Percentiles rank a stretch among this genome's conserved stretches.
phyloP scores from a whole-genome alignment of 2,797 vertebrate species.

The Darevskia nairensis region DNA sequence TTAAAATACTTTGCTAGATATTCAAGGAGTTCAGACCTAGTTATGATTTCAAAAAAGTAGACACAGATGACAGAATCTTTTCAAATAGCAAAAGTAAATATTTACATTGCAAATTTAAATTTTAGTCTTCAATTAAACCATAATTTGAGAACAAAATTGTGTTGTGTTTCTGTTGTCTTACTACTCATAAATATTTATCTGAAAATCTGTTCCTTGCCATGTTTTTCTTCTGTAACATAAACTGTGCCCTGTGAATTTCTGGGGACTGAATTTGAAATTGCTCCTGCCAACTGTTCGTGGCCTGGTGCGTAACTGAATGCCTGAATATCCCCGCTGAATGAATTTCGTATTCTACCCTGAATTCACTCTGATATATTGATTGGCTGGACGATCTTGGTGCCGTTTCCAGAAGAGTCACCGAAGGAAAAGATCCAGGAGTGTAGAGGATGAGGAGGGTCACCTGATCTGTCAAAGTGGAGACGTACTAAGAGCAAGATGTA shows the following conservation, averaged over 20 bases:
- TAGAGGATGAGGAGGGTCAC: constrained; percentile 99
- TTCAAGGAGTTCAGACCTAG: constrained; percentile 55
- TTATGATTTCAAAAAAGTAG: constrained; percentile 51
- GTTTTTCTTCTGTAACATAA: constrained; percentile 98
- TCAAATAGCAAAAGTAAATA: constrained; percentile 57
- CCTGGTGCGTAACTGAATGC: constrained; percentile 91
- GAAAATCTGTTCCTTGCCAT: constrained; percentile 96
- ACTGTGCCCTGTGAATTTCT: constrained; percentile 95
- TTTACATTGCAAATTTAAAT: constrained; percentile 50
- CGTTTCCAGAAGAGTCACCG: constrained; percentile 91
- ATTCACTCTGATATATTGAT: constrained; percentile 87
- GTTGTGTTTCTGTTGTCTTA: constrained; percentile 79
- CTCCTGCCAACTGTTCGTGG: constrained; percentile 92
- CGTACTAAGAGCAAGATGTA: constrained; percentile 97
- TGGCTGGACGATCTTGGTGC: constrained; percentile 86
- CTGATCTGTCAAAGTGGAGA: constrained; percentile 99
- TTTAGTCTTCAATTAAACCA: constrained; percentile 60
- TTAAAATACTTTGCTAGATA: constrained; percentile 52
- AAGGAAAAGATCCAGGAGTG: constrained; percentile 93
- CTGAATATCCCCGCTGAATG: constrained; percentile 94
- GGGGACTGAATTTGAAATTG: constrained; percentile 94
- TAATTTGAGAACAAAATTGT: constrained; percentile 60
- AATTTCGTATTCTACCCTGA: constrained; percentile 91
- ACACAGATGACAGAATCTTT: constrained; percentile 40
- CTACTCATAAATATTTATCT: constrained; percentile 87